Conservation (phyloP, 2,888 invertebrate genomes). For the Eurytoma californica region DNA sequence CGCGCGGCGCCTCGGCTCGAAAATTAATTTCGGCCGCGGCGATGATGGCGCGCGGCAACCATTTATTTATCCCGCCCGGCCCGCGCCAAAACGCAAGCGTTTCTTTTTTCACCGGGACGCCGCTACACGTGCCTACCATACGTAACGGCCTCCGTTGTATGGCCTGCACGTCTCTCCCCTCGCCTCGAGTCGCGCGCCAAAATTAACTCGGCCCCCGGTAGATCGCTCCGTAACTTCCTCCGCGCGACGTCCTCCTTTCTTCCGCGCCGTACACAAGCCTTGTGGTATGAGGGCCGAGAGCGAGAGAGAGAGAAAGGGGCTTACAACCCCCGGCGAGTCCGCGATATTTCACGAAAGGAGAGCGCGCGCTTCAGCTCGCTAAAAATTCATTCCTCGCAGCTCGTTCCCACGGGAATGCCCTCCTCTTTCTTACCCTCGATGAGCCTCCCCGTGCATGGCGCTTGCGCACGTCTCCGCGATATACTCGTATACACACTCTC, state of each 20-base stretch:
- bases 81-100: background rate
- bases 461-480: background rate
- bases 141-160: slow-evolving; percentile 3
- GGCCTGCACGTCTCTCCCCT: background rate
- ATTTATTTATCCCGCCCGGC: background rate
- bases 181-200: background rate
- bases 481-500: no score
- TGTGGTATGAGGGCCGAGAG: no score
- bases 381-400: slow-evolving; percentile 37
- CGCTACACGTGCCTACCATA: slow-evolving; percentile 21
- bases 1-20: background rate
- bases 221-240: background rate
- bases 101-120: background rate
- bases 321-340: background rate
- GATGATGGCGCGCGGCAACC: background rate
- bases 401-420: slow-evolving; percentile 22
- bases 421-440: background rate
- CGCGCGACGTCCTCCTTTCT: background rate
- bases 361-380: slow-evolving; percentile 12
- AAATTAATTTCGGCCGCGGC: background rate
- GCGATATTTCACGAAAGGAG: slow-evolving; percentile 9
- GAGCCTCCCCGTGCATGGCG: background rate
- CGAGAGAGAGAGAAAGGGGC: no score
- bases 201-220: slow-evolving; percentile 21
- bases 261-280: background rate